Conservation (phyloP, 2,113 vertebrate genomes). For the Tinamus guttatus region DNA sequence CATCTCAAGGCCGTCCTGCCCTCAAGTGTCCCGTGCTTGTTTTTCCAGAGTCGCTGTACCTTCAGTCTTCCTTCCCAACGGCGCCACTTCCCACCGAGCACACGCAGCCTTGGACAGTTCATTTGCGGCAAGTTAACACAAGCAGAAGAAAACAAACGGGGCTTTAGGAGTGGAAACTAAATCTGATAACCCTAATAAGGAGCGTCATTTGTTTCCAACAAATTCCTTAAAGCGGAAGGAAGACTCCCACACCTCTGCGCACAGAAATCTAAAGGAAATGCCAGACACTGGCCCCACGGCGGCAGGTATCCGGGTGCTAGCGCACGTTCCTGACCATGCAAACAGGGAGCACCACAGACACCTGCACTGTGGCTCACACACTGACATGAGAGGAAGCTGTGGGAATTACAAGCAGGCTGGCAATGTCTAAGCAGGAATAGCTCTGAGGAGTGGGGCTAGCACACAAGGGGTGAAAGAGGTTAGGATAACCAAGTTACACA, state of each 20-base stretch:
- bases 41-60: slow-evolving; percentile 47
- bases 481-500: not conserved
- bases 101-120: slow-evolving; percentile 18
- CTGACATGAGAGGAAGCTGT: not conserved
- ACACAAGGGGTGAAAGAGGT: not conserved
- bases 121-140: not conserved
- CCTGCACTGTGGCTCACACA: not conserved
- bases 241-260: slow-evolving; percentile 60
- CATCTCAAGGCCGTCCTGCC: slow-evolving; percentile 46
- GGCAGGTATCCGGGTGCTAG: slow-evolving; percentile 49
- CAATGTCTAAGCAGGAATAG: not conserved
- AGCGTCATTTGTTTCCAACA: slow-evolving; percentile 41
- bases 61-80: slow-evolving; percentile 44
- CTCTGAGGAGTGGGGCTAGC: not conserved
- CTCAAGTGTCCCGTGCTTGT: slow-evolving; percentile 49
- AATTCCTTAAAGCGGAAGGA: slow-evolving; percentile 29
- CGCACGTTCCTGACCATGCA: not conserved
- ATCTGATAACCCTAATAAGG: not conserved
- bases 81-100: slow-evolving; percentile 24
- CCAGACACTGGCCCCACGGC: slow-evolving; percentile 38
- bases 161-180: slow-evolving; percentile 28
- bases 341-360: not conserved
- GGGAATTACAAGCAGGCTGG: not conserved
- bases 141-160: slow-evolving; percentile 33
- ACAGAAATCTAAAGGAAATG: slow-evolving; percentile 52